Conservation (phyloP, 2,113 vertebrate species). For the Sisor rabdophorus region DNA sequence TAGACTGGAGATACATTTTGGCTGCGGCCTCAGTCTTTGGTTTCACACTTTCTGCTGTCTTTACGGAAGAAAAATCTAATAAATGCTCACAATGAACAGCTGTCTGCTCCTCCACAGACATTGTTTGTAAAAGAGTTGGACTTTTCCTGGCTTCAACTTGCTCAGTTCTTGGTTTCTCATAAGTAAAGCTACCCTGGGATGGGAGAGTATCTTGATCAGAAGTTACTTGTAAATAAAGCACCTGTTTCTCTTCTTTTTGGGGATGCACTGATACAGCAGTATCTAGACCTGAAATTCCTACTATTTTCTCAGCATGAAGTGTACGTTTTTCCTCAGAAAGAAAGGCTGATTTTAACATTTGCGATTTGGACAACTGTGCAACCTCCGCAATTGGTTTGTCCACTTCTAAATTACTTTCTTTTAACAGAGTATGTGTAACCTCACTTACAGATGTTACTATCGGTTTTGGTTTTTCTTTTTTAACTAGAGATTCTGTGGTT, state of each 20-base stretch:
- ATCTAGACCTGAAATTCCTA: conserved; percentile 50
- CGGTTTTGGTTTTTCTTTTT: conserved; percentile 47
- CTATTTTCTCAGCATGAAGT: conserved; percentile 58
- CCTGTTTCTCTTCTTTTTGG: conserved; percentile 55
- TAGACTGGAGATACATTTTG: conserved; percentile 62
- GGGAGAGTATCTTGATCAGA: conserved; percentile 61
- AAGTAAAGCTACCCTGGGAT: conserved; percentile 61
- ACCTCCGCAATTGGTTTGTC: conserved; percentile 47
- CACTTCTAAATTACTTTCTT: conserved; percentile 54
- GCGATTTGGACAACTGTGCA: conserved; percentile 54
- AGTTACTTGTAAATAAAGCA: conserved; percentile 64
- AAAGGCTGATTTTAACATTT: conserved; percentile 55
- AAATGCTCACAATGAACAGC: conserved; percentile 56
- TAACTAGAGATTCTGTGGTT: conserved; percentile 19
- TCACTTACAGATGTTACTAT: conserved; percentile 55
- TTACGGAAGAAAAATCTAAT: conserved; percentile 49
- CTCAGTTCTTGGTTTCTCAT: conserved; percentile 52
- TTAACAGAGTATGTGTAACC: conserved; percentile 47
- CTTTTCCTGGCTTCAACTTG: conserved; percentile 55
- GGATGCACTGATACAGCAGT: conserved; percentile 45
- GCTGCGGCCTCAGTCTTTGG: conserved; percentile 57
- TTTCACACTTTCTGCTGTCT: conserved; percentile 42
- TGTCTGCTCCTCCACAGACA: conserved; percentile 61
- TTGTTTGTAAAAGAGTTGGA: conserved; percentile 55
- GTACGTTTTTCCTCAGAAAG: conserved; percentile 64